Evolutionary conservation across 2,797 vertebrate species (phyloP), one percentile per base, ranked within the genome.

Genomic region (Sebastiscus tertius): DNA sequence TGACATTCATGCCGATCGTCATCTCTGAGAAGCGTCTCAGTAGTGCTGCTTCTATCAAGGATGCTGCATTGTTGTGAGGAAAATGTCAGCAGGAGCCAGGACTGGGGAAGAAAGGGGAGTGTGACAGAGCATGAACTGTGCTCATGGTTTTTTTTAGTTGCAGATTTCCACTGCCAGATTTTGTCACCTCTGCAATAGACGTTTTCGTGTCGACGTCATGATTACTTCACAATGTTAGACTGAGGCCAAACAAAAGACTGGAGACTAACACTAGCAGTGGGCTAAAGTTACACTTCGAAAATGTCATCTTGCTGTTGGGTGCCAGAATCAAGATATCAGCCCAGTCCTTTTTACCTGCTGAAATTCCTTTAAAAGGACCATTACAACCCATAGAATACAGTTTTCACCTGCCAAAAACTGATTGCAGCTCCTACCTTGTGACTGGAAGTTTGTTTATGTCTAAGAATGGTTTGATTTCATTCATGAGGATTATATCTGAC

Each of bases 1-100:
- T 89, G 84, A 92, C 76, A 82, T 88, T 85, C 77, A 85, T 74
- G 64, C 4, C 1, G 36, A 72, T 83, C 16, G 24, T 84, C 83
- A 75, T 92, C 58, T 80, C 72, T 72, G 60, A 70, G 85, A 88
- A 86, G 68, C 16, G 12, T 9, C 68, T 86, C n/a, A 24, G 82
- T 42, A 11, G 77, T 29, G 26, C 34, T 16, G 29, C 58, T 65
- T 66, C 80, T 65, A 56, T 82, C 70, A 74, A 72, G 16, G 26
- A 79, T 29, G 74, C 56, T 22, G 63, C 76, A 65, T 77, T 91
- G 67, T 81, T 85, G 67, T 42, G 63, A 79, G 70, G 29, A 75
- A 71, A 18, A 87, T 76, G 77, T 82, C 82, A 83, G 81, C 67
- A 26, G 73, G 22, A 63, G 79, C 63, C 33, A 70, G 18, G 8